Evolutionary conservation across 2,888 invertebrate species (phyloP), one percentile per base, ranked within the genome.

Genomic region (Agelastica alni): DNA sequence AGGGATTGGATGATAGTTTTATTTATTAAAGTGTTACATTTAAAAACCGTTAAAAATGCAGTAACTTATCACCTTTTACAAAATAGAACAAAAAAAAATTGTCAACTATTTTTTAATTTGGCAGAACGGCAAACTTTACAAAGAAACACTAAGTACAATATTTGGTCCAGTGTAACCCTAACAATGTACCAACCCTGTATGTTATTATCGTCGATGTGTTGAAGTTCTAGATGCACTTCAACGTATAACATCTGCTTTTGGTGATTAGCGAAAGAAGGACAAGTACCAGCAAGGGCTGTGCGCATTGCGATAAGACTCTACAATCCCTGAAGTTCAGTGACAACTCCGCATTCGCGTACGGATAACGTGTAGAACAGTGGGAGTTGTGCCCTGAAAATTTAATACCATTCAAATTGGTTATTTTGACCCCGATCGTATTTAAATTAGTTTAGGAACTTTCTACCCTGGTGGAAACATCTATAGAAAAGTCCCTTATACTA

Each of bases 381-480:
- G 56, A 61, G 58, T 58, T 53, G 31, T 12, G 32, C 51, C 42
- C 26, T 20, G 59, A 48, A 63, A 66, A 57, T 65, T 64, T 60
- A 61, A 63, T 62, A 53, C 53, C 49, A 56, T 56, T 46, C 56
- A 64, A 65, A 67, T 64, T 64, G 65, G 61, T 65, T 62, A 62
- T 62, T 65, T 66, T 60, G 58, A 57, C 60, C 59, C 52, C 58
- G 61, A 63, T 65, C 56, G 45, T 54, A 56, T 60, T 59, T 54
- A 56, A 59, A 62, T 62, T 53, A 58, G 56, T 54, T 58, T 43
- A 39, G 13, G 28, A 52, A 53, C 34, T 57, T 57, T 56, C 18
- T 48, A 30, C 52, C 12, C 12, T 20, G 37, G 41, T 34, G 37
- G 37, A 39, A 39, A 39, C 37, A 20, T 39, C 20, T 39, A 39